Conservation (phyloP, 2,888 invertebrate genomes). For the Melanostoma scalare region DNA sequence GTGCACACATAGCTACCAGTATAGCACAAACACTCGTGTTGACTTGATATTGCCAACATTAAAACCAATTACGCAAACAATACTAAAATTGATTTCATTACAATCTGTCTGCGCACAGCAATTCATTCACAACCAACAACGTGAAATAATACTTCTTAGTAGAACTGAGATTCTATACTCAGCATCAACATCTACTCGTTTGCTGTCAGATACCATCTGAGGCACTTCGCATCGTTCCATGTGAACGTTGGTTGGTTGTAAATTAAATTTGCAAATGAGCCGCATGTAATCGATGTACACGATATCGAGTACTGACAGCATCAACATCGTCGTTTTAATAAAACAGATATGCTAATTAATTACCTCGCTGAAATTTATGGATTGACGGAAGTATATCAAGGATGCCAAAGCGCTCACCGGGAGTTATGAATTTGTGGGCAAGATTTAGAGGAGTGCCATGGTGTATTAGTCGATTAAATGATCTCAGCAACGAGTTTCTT, state of each 20-base stretch:
- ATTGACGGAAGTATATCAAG: slow-evolving; percentile 72
- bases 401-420: slow-evolving; percentile 47
- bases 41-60: slow-evolving; percentile 37
- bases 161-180: slow-evolving; percentile 29
- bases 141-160: slow-evolving; percentile 7
- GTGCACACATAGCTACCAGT: neutral
- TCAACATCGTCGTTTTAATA: slow-evolving; percentile 54
- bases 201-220: slow-evolving; percentile 41
- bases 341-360: slow-evolving; percentile 66
- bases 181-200: neutral
- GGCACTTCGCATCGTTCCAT: slow-evolving; percentile 6
- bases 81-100: slow-evolving; percentile 50
- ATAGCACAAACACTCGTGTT: slow-evolving; percentile 4
- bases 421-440: slow-evolving; percentile 37
- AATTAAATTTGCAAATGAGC: slow-evolving; percentile 70
- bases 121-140: slow-evolving; percentile 42
- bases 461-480: slow-evolving; percentile 1
- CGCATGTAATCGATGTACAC: slow-evolving; percentile 58
- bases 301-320: slow-evolving; percentile 62
- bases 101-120: slow-evolving; percentile 29
- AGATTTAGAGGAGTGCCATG: slow-evolving; percentile 57
- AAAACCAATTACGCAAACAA: slow-evolving; percentile 62
- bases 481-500: slow-evolving; percentile 22
- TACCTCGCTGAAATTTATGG: slow-evolving; percentile 57
- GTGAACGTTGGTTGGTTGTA: slow-evolving; percentile 39